Conservation (phyloP, 2,113 vertebrate genomes). For the Mormyrus lacerda region DNA sequence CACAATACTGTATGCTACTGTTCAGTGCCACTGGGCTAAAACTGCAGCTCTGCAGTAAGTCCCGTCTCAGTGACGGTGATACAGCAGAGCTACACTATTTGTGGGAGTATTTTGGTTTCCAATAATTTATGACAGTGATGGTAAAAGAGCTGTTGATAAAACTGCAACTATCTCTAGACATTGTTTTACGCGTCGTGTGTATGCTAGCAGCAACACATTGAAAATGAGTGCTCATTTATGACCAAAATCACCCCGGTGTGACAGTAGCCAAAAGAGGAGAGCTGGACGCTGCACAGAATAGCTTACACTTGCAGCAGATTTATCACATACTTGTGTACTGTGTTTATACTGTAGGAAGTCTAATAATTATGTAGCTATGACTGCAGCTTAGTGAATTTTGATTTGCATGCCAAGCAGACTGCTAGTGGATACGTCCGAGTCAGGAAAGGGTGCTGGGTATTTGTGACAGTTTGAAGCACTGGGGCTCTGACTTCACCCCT, state of each 20-base stretch:
- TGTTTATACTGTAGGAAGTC: background rate
- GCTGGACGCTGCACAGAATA: background rate
- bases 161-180: background rate
- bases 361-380: background rate
- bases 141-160: background rate
- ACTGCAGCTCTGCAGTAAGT: background rate
- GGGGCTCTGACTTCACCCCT: background rate
- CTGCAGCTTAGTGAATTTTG: background rate
- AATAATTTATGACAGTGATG: background rate
- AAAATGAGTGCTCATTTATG: background rate
- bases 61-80: background rate
- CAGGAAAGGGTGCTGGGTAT: background rate
- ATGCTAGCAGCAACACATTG: background rate
- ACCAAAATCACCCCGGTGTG: background rate
- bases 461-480: conserved; percentile 1
- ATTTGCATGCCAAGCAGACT: background rate
- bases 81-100: background rate
- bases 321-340: background rate
- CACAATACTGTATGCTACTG: background rate
- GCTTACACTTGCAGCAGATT: background rate
- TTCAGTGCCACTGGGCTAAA: background rate
- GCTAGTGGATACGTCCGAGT: background rate
- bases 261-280: background rate
- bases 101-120: background rate
- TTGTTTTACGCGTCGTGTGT: background rate